Percentiles rank a stretch among this genome's conserved stretches.
Conservation (phyloP, 2,113 vertebrate genomes). For the Peromyscus californicus region DNA sequence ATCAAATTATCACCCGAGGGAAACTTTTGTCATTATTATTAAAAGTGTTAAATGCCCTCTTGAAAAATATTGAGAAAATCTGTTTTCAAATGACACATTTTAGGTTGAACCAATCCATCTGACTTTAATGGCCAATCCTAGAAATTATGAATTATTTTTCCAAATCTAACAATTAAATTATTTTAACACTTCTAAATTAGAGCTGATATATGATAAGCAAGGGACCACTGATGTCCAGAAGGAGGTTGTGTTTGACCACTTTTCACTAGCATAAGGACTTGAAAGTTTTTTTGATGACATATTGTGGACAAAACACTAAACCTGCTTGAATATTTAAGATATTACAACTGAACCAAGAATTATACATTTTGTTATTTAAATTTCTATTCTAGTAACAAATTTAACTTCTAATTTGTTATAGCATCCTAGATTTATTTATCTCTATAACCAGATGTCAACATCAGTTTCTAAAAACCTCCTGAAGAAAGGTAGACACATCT, state of each 20-base stretch:
- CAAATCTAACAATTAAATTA: constrained; percentile 46
- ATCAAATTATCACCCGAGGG: not conserved
- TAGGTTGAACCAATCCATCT: not conserved
- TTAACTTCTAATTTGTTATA: not conserved
- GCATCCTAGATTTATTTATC: not conserved
- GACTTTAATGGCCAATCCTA: not conserved
- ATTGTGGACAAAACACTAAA: constrained; percentile 15
- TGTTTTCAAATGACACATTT: not conserved
- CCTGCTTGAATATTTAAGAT: not conserved
- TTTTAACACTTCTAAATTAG: constrained; percentile 43
- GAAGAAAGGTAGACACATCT: not conserved
- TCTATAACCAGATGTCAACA: not conserved
- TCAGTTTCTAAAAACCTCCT: not conserved
- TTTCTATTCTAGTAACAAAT: not conserved
- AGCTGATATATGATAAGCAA: not conserved
- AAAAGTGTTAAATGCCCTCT: not conserved
- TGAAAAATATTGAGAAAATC: constrained; percentile 40
- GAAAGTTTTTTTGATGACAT: not conserved
- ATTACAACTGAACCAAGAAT: not conserved
- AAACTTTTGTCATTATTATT: constrained; percentile 24
- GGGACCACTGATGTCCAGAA: not conserved
- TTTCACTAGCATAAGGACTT: not conserved
- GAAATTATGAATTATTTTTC: constrained; percentile 27
- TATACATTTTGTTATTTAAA: constrained; percentile 6
- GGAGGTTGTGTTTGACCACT: not conserved